phyloP scores from a whole-genome alignment of 1,140 invertebrate genomes.

The Paraescarpia echinospica region DNA sequence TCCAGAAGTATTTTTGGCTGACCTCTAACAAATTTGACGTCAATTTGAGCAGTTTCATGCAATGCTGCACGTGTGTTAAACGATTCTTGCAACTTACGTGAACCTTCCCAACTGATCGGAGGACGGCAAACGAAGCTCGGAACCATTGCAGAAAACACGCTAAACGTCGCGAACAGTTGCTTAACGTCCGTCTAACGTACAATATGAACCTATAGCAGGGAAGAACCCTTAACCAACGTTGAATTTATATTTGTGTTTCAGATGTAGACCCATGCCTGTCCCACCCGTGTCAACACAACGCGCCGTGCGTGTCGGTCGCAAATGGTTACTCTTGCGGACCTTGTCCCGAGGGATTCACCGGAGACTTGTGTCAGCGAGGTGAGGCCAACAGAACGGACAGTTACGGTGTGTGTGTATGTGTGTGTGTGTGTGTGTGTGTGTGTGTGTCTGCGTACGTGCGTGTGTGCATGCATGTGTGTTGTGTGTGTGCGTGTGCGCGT shows the following conservation, averaged over 20 bases:
- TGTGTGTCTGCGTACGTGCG: neutral
- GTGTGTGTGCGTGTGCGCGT: neutral
- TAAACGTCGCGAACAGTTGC: no score
- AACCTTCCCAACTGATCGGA: no score
- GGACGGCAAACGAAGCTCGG: no score
- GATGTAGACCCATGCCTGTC: neutral
- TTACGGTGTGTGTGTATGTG: neutral
- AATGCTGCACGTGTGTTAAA: no score
- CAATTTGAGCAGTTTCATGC: no score
- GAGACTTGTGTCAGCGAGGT: conserved; percentile 24
- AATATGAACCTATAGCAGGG: neutral
- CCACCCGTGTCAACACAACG: conserved; percentile 26
- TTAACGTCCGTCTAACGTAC: no score
- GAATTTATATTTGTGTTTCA: conserved; percentile 9
- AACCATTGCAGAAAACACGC: no score
- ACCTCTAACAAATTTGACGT: no score
- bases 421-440: neutral
- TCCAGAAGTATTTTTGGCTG: no score
- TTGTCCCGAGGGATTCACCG: conserved; percentile 23
- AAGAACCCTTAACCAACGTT: neutral
- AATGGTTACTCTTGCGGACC: conserved; percentile 27
- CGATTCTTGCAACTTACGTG: no score
- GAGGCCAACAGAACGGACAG: no score
- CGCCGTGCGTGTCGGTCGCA: conserved; percentile 16
- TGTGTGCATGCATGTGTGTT: neutral